Base-by-base conservation (phyloP, 2,113 vertebrate species). In the Atractosteus spatula region DNA sequence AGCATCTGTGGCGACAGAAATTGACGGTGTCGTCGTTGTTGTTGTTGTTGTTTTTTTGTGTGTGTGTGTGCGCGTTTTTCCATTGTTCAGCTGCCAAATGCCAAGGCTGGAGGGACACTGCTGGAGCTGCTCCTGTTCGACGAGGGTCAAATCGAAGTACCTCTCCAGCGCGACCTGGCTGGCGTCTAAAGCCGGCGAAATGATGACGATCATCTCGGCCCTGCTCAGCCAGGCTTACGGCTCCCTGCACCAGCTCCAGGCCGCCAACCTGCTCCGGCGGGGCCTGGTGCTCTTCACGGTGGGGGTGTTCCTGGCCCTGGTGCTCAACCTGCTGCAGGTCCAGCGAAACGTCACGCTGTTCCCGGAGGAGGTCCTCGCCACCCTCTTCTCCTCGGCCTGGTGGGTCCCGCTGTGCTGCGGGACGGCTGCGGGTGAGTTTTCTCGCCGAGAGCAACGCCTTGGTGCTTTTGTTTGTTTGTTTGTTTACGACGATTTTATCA, bases 381-480 rank as follows among this genome's bases (percentile, higher is more conserved):
- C 95, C 1, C 85, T 96, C 82, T 97, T 98, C 76, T 97, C 97
- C 10, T 97, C 97, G 0, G 95, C 97, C 57, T 99, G 97, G 96
- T 99, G 97, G 97, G 96, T 99, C 74, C 96, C 97, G 0, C 95
- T 95, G 1, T 96, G 96, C 81, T 99, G 96, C 43, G 97, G 97
- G 45, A 98, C 96, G 0, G 97, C 95, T 0, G 97, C 97, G 7
- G 97, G 97, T 99, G 79, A 95, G 96, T 86, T 29, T 29, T 29
- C 29, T 29, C 17, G 17, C 17, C 17, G 17, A 29, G 17, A 29
- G 17, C 4, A 7, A 2, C 57, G 66, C 3, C 13, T 29, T 1
- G 17, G 17, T 29, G 17, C 17, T n/a, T n/a, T n/a, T n/a, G 17
- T 29, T 29, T 29, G 17, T 29, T 29, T 29, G 29, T 29, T 1